Percentiles rank a stretch among this genome's conserved stretches.
phyloP scores from a whole-genome alignment of 2,113 vertebrate genomes.

The Petaurus breviceps region DNA sequence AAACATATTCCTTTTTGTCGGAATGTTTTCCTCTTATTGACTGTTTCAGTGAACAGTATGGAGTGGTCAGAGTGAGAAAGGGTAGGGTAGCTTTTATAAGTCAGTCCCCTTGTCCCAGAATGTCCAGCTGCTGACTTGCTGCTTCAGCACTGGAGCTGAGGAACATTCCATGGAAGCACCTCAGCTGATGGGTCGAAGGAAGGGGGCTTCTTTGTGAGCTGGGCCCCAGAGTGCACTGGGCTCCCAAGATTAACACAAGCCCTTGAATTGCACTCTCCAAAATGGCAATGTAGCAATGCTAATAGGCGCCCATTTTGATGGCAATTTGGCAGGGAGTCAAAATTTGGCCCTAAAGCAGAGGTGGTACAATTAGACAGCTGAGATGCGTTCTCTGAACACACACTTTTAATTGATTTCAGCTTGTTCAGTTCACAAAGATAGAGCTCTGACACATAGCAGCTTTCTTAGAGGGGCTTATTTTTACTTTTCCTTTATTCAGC shows the following conservation, averaged over 20 bases:
- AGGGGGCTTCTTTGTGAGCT: background rate
- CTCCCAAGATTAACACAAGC: conserved; percentile 30
- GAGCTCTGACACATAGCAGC: conserved; percentile 52
- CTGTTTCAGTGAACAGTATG: background rate
- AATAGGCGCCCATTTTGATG: conserved; percentile 67
- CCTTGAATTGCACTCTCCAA: background rate
- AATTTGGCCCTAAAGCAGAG: conserved; percentile 79
- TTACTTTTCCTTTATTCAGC: conserved; percentile 70
- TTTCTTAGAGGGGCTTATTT: conserved; percentile 75
- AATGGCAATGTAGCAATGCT: background rate
- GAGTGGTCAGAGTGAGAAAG: background rate
- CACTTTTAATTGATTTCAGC: conserved; percentile 72
- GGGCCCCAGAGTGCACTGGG: background rate
- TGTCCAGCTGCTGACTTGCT: background rate
- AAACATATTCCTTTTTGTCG: background rate
- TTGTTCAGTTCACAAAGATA: conserved; percentile 74
- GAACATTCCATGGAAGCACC: background rate
- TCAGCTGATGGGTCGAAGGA: background rate
- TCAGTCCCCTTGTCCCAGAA: background rate
- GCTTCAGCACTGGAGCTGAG: background rate
- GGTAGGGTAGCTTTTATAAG: background rate
- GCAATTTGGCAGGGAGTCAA: conserved; percentile 77
- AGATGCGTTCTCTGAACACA: conserved; percentile 56
- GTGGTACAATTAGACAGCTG: conserved; percentile 71
- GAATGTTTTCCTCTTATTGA: background rate